A percentile compares a stretch with the other conserved stretches of the same genome.
These are phyloP conservation scores for Turritopsis dohrnii DNA, from an alignment of 30 jellyfish, hydroid and myxozoan genomes.

Conservation along the genomic window DNA sequence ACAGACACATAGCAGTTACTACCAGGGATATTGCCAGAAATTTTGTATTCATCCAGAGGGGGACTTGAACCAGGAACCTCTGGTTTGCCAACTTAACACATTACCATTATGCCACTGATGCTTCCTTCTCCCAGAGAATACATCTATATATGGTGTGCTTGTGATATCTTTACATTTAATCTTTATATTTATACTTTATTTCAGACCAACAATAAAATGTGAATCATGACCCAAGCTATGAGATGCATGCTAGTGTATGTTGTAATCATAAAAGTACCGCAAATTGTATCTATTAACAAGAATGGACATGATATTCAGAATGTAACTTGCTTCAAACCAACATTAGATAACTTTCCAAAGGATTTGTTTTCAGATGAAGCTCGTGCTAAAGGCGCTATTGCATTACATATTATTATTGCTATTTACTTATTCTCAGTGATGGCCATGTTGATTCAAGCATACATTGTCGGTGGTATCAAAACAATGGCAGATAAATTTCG, in stretches of 20 bases:
- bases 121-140: too few species aligned
- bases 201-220: neutral
- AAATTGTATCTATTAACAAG: neutral
- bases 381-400: conserved; percentile 22
- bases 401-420: conserved; percentile 13
- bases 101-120: too few species aligned
- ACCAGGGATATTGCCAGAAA: too few species aligned
- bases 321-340: conserved; percentile 25
- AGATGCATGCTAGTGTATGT: neutral
- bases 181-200: neutral
- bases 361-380: conserved; percentile 21
- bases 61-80: too few species aligned
- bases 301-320: neutral
- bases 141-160: too few species aligned
- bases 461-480: conserved; percentile 24
- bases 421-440: conserved; percentile 11
- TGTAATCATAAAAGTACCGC: neutral
- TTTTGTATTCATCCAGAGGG: too few species aligned
- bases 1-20: too few species aligned
- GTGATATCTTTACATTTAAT: neutral
- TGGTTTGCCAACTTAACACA: too few species aligned
- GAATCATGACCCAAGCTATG: neutral
- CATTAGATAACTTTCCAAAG: conserved; percentile 24
- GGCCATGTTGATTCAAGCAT: conserved; percentile 25
- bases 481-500: conserved; percentile 33